These are phyloP conservation scores for Linnaemya vulpina DNA, from an alignment of 2,888 invertebrate genomes.

Conservation along the genomic window DNA sequence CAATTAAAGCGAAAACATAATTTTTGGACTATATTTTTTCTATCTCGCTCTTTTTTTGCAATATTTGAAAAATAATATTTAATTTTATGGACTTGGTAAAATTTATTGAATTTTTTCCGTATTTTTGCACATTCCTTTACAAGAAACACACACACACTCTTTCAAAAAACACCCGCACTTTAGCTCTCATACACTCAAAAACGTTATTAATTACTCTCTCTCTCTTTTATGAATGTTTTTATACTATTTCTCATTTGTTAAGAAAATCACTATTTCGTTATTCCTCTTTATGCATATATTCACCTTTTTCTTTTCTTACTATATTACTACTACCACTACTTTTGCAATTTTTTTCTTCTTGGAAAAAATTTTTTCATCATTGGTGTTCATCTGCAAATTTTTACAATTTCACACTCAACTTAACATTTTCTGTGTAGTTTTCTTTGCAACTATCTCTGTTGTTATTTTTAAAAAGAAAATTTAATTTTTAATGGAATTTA, in stretches of 20 bases:
- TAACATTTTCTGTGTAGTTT: constrained; percentile 58
- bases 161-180: constrained; percentile 68
- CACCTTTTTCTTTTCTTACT: constrained; percentile 73
- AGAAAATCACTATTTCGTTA: constrained; percentile 66
- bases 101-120: constrained; percentile 68
- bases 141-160: constrained; percentile 38
- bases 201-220: constrained; percentile 10
- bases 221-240: constrained; percentile 52
- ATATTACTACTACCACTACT: constrained; percentile 73
- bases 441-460: constrained; percentile 49
- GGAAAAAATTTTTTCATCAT: constrained; percentile 69
- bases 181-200: constrained; percentile 41
- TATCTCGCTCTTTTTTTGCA: constrained; percentile 8
- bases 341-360: constrained; percentile 70
- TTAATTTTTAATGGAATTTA: constrained; percentile 66
- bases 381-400: constrained; percentile 62
- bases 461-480: constrained; percentile 59
- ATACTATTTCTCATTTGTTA: constrained; percentile 44
- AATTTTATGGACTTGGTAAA: constrained; percentile 35
- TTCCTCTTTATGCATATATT: constrained; percentile 64
- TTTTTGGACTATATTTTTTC: constrained; percentile 15
- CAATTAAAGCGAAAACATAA: constrained; percentile 11
- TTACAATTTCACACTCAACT: constrained; percentile 57
- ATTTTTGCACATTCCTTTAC: constrained; percentile 69
- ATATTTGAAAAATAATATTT: constrained; percentile 12